Percentiles rank a stretch among this genome's conserved stretches.
These are phyloP conservation scores for Diuraphis noxia DNA, from an alignment of 1,140 invertebrate species.

Conservation along the genomic window DNA sequence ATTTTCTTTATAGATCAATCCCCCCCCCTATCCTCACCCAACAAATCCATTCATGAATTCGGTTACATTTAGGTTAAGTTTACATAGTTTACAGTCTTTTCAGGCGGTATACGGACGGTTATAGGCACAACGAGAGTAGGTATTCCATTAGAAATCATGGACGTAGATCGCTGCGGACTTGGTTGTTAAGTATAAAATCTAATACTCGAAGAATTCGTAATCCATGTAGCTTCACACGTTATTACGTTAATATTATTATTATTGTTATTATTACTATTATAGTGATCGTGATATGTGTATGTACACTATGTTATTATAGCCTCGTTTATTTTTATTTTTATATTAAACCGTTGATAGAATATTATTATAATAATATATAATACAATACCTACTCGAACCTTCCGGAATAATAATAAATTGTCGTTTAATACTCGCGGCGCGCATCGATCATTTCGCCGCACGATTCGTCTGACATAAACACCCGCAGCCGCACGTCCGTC, in stretches of 20 bases:
- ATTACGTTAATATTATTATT: too few relatives aligned
- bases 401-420: slow-evolving; percentile 3
- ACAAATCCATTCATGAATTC: too few relatives aligned
- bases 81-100: too few relatives aligned
- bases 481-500: neutral
- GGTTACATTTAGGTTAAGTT: too few relatives aligned
- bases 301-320: neutral
- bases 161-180: neutral
- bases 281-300: neutral
- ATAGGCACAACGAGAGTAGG: neutral
- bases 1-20: too few relatives aligned
- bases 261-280: neutral
- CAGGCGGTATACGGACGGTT: neutral
- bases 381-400: neutral
- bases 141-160: neutral
- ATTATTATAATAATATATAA: neutral
- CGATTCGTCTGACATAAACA: neutral
- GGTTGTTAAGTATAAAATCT: neutral
- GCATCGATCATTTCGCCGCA: neutral
- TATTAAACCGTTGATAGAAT: neutral
- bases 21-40: too few relatives aligned
- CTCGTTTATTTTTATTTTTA: neutral
- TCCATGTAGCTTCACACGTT: neutral
- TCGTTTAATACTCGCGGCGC: neutral
- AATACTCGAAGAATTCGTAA: neutral